phyloP scores from a whole-genome alignment of 2,113 vertebrate species.

The Apodemus sylvaticus region DNA sequence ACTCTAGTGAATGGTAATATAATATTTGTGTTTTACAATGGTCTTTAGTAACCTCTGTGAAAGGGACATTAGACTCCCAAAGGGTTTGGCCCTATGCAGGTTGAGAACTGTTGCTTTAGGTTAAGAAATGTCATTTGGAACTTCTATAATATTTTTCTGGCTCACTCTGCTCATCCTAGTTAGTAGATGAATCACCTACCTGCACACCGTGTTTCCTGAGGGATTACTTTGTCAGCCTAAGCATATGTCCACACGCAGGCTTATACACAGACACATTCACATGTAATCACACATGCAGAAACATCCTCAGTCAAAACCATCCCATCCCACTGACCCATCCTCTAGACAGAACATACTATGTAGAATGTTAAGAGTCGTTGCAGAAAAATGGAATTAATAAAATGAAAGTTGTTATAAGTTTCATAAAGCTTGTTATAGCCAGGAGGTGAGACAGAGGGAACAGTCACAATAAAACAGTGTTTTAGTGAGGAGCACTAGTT shows the following conservation, averaged over 20 bases:
- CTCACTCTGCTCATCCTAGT: background rate
- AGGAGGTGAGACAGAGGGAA: background rate
- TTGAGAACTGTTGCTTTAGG: background rate
- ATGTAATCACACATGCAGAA: background rate
- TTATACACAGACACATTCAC: background rate
- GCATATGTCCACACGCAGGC: background rate
- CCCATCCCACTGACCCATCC: too few relatives aligned
- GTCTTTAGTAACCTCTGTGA: background rate
- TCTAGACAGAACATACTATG: too few relatives aligned
- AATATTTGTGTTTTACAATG: background rate
- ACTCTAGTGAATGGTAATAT: background rate
- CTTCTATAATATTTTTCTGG: background rate
- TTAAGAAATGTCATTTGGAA: background rate
- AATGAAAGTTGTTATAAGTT: background rate
- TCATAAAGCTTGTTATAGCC: background rate
- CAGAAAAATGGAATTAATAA: background rate
- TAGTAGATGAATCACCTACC: background rate
- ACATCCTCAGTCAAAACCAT: too few relatives aligned
- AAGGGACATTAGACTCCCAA: too few relatives aligned
- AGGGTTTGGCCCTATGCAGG: accelerated
- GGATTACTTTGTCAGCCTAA: background rate
- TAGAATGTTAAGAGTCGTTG: background rate
- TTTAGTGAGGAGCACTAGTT: too few relatives aligned
- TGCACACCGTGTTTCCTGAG: background rate
- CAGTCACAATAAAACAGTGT: too few relatives aligned